A percentile compares a stretch with the other conserved stretches of the same genome.
phyloP scores from a whole-genome alignment of 2,113 vertebrate species.

The Muscicapa adusta region DNA sequence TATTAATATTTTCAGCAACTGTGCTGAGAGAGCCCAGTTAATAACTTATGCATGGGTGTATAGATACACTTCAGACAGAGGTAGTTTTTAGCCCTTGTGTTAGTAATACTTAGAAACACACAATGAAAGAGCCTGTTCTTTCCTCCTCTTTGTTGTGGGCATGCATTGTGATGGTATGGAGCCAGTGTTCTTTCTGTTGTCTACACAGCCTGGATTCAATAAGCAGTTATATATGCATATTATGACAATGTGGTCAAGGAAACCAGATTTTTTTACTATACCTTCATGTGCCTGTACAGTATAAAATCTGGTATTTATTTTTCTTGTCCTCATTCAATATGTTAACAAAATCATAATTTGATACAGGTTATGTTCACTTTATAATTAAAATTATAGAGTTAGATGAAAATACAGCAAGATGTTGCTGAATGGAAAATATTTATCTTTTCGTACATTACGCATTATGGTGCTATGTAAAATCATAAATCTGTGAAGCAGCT shows the following conservation, averaged over 20 bases:
- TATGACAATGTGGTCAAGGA: constrained; percentile 91
- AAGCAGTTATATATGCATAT: constrained; percentile 88
- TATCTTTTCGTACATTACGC: constrained; percentile 45
- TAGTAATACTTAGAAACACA: constrained; percentile 79
- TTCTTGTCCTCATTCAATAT: constrained; percentile 78
- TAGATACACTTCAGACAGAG: constrained; percentile 78
- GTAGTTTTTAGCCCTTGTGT: constrained; percentile 79
- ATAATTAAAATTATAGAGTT: constrained; percentile 74
- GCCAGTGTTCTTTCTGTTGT: constrained; percentile 82
- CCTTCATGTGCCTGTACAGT: constrained; percentile 83
- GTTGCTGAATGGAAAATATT: constrained; percentile 65
- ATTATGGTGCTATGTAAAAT: constrained; percentile 36
- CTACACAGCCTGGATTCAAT: constrained; percentile 94
- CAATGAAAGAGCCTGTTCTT: constrained; percentile 86
- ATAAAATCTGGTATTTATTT: constrained; percentile 85
- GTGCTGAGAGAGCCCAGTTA: constrained; percentile 70
- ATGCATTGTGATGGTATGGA: constrained; percentile 84
- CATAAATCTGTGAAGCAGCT: constrained; percentile 33
- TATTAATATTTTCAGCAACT: constrained; percentile 80
- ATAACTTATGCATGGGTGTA: constrained; percentile 77
- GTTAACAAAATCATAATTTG: constrained; percentile 83
- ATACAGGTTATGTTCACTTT: constrained; percentile 78
- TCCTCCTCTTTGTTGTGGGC: constrained; percentile 89
- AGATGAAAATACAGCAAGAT: constrained; percentile 66
- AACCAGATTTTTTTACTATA: constrained; percentile 85